Evolutionary conservation across 2,888 invertebrate genomes (phyloP).

Genomic region (Xylophagus ater): DNA sequence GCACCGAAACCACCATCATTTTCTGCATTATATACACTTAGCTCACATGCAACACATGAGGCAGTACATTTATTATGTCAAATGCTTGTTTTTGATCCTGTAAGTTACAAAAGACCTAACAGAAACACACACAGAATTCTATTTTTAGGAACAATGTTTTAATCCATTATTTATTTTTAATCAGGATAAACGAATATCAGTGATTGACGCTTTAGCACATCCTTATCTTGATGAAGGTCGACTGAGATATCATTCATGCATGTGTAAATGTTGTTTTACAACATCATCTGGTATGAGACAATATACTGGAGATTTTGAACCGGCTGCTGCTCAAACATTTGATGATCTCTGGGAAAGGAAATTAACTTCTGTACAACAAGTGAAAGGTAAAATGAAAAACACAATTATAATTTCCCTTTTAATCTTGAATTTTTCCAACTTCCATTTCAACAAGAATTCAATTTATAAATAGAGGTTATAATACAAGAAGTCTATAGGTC

Average conservation of each 20-base stretch:
- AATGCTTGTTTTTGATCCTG: constrained; percentile 98
- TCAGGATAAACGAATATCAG: constrained; percentile 86
- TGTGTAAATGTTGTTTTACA: constrained; percentile 97
- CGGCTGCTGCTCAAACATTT: constrained; percentile 79
- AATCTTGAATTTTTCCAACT: background rate
- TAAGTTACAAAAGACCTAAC: constrained; percentile 40
- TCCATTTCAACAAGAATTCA: background rate
- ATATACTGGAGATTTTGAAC: constrained; percentile 90
- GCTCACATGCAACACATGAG: constrained; percentile 90
- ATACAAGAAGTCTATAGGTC: background rate
- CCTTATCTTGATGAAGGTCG: constrained; percentile 97
- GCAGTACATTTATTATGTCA: constrained; percentile 93
- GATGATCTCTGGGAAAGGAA: constrained; percentile 96
- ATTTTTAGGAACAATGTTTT: background rate
- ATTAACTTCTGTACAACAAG: constrained; percentile 82
- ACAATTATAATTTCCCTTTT: background rate
- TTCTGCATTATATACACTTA: constrained; percentile 82
- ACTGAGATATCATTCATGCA: constrained; percentile 97
- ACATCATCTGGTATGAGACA: constrained; percentile 66
- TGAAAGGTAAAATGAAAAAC: constrained; percentile 61
- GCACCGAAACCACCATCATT: constrained; percentile 82
- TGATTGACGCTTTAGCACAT: constrained; percentile 90
- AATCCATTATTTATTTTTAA: constrained; percentile 19
- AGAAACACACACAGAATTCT: background rate
- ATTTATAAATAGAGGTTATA: background rate